Percentiles rank a stretch among this genome's conserved stretches.
Conservation (phyloP, 1,140 invertebrate genomes). For the Bombyx mori region ASM3026992v2 NC_085116.1:9793001-9793500, state of each 20-base stretch:
- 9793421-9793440: neutral
- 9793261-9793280: no score
- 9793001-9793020: no score
- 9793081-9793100: constrained; percentile 93
- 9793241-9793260: no score
- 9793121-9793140: constrained; percentile 76
- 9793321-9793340: neutral
- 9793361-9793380: no score
- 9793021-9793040: no score
- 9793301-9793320: constrained; percentile 18
- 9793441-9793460: constrained; percentile 21
- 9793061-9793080: constrained; percentile 85
- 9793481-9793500: constrained; percentile 4
- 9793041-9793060: neutral
- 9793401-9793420: no score
- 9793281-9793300: constrained; percentile 15
- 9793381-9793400: no score
- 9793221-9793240: no score
- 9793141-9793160: constrained; percentile 77
- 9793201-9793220: no score
- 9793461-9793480: constrained; percentile 24
- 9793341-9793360: neutral
- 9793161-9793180: constrained; percentile 86
- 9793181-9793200: constrained; percentile 71
- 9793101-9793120: constrained; percentile 87